Conservation (phyloP, 1,140 invertebrate genomes). For the Drosophila nasuta region DNA sequence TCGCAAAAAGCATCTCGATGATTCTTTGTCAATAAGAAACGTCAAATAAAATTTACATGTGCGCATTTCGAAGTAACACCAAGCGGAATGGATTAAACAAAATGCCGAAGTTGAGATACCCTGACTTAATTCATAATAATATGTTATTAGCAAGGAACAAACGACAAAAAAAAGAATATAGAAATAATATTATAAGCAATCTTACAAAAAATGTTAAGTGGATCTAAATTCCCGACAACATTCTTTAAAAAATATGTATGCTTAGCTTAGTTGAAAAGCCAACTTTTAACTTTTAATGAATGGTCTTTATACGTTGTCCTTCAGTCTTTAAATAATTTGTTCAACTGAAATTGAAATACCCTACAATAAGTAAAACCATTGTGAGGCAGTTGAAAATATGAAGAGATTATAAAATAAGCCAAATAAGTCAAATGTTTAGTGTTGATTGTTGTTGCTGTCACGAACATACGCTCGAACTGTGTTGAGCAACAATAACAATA, state of each 20-base stretch:
- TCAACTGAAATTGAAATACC: too few relatives aligned
- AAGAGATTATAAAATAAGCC: constrained; percentile 75
- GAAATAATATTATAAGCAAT: too few relatives aligned
- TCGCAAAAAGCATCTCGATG: constrained; percentile 52
- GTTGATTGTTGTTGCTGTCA: constrained; percentile 50
- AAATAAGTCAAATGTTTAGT: constrained; percentile 28
- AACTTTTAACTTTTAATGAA: too few relatives aligned
- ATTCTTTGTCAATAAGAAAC: constrained; percentile 75
- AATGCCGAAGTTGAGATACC: neutral
- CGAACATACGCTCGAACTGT: constrained; percentile 33
- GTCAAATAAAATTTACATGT: constrained; percentile 62
- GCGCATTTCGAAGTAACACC: constrained; percentile 39
- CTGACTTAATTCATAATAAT: neutral
- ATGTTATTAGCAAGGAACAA: too few relatives aligned
- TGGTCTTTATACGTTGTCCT: too few relatives aligned
- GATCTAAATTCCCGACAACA: too few relatives aligned
- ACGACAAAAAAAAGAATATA: too few relatives aligned
- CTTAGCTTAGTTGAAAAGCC: too few relatives aligned
- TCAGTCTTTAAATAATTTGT: too few relatives aligned
- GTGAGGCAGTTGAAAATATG: constrained; percentile 54
- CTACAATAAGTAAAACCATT: constrained; percentile 29
- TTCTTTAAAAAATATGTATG: too few relatives aligned
- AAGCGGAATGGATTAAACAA: neutral
- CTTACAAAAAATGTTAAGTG: too few relatives aligned
- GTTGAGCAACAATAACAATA: constrained; percentile 67